Conservation (phyloP, 2,113 vertebrate genomes). For the Mustelus asterias region DNA sequence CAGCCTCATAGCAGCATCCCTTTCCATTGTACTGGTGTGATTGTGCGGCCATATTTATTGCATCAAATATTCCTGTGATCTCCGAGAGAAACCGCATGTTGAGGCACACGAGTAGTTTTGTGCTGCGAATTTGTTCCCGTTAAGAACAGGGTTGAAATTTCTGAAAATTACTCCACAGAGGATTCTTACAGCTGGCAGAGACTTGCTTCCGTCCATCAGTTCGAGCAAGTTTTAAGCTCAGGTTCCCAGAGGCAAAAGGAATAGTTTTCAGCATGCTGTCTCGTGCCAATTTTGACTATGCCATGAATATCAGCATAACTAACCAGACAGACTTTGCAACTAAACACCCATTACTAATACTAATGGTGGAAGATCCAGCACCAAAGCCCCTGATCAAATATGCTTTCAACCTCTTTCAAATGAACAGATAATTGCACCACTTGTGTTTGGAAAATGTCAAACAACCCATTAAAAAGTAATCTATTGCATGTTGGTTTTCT, state of each 20-base stretch:
- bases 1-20: not conserved
- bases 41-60: not conserved
- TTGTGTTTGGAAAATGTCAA: not conserved
- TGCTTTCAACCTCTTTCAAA: not conserved
- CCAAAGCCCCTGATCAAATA: not conserved
- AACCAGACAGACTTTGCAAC: not conserved
- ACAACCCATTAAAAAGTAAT: not conserved
- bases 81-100: not conserved
- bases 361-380: not conserved
- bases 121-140: not conserved
- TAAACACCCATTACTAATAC: not conserved
- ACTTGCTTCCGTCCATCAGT: not conserved
- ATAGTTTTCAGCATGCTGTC: not conserved
- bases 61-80: not conserved
- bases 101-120: not conserved
- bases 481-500: not conserved
- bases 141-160: not conserved
- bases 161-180: not conserved
- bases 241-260: not conserved
- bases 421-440: not conserved
- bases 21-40: not conserved
- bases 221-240: not conserved
- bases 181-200: not conserved
- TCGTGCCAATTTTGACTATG: not conserved
- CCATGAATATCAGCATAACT: not conserved